A percentile compares a stretch with the other conserved stretches of the same genome.
Evolutionary conservation across 2,113 vertebrate genomes (phyloP).

Genomic region (Hystrix brachyura): DNA sequence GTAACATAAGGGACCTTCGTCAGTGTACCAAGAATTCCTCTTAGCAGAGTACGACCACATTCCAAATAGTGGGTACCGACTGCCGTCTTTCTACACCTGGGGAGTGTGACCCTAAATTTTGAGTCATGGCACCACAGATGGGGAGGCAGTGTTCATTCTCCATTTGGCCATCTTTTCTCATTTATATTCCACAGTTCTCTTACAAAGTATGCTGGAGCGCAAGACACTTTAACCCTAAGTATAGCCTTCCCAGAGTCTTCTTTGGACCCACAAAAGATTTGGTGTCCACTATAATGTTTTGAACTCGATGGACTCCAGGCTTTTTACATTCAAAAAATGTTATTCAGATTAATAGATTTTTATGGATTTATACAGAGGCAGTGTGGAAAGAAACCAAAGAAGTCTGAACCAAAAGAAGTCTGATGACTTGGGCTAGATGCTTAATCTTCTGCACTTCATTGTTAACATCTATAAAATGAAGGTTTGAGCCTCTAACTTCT

Average conservation of each 20-base stretch:
- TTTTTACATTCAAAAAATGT: background rate
- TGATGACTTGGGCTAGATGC: background rate
- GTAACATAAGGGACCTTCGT: background rate
- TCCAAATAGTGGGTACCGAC: accelerated
- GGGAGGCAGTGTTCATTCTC: background rate
- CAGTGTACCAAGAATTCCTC: background rate
- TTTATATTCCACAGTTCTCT: background rate
- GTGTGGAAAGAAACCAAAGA: background rate
- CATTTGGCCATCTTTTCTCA: background rate
- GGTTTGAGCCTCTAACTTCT: background rate
- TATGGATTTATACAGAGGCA: background rate
- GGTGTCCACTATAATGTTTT: background rate
- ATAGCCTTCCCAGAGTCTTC: background rate
- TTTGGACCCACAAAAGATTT: background rate
- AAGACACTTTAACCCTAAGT: background rate
- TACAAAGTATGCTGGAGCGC: background rate
- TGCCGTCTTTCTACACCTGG: background rate
- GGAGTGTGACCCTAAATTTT: background rate
- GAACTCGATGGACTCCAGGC: background rate
- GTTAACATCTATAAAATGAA: background rate
- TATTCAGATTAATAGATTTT: background rate
- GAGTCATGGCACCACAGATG: background rate
- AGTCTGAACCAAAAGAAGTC: background rate
- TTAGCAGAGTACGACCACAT: background rate
- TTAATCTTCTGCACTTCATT: background rate